Base-by-base conservation (phyloP, 2,113 vertebrate species). In the Sinocyclocheilus rhinocerous region DNA sequence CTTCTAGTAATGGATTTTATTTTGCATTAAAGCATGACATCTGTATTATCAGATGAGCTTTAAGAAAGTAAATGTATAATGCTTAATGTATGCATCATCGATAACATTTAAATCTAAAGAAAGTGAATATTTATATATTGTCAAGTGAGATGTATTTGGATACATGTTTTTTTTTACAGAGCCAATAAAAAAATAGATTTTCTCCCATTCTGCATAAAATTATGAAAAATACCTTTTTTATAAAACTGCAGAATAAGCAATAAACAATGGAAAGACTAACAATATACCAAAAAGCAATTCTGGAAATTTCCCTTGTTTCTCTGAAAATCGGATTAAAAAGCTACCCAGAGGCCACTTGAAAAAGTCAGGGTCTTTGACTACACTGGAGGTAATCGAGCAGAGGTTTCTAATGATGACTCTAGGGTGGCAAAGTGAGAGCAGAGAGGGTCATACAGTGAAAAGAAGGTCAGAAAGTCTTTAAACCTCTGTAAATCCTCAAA, bases 331-430 rank as follows among this genome's bases (percentile, higher is more conserved):
- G 55, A 90, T 87, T 84, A 83, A 83, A 63, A 65, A 65, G 77
- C 65, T 88, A 90, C 90, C 67, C 77, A 69, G 78, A 84, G 85
- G 70, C 75, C 86, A 78, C 86, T 75, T 70, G 83, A 91, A 92
- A 90, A 85, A 84, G 78, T 61, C 76, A 86, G 87, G 89, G 86
- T 88, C 82, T 90, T 88, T 88, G 87, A 88, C 88, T 87, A 61
- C 88, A 88, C 87, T 86, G 86, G 85, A 86, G 89, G 87, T 91
- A 89, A 92, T 92, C 92, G 91, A 92, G 87, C 86, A 90, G 75
- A 85, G 88, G 85, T 90, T 86, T 93, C 75, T 92, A 91, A 93
- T 93, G 91, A 91, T 91, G 87, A 92, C 91, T 86, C 72, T 72
- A 57, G 89, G 90, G 89, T 84, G 69, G 87, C 57, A 79, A 69